Base-by-base conservation (phyloP, 2,888 invertebrate species). In the Athetis lepigone region DNA sequence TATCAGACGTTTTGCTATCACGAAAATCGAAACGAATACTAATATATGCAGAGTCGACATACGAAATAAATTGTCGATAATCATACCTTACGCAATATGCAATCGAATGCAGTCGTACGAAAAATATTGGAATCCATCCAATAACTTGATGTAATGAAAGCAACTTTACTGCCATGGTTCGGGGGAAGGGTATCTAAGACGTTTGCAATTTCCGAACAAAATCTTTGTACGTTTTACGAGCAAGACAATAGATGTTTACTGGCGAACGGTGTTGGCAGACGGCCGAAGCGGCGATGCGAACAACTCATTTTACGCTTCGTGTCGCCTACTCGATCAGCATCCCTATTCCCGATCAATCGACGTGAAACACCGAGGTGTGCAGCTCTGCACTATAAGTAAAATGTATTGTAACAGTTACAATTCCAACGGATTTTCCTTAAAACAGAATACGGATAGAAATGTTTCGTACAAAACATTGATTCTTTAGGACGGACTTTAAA, bases 121-220 rank as follows among this genome's bases (percentile, higher is more conserved):
- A 88, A 92, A 92, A 91, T 92, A 91, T 94, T 94, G 94, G 93
- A 94, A 88, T 85, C 86, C 79, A 81, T 93, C 94, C 94, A 94
- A 94, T 92, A 92, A 90, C 85, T 90, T 88, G 86, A 85, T 88
- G 91, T 92, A 93, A 94, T 93, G 92, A 93, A 93, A 94, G 92
- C 90, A 90, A 92, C 88, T 92, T 90, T 88, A 86, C 90, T 85
- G 86, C 79, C 72, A 81, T 81, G 81, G 84, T 81, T 83, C 85
- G 82, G 84, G 80, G 85, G 60, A 62, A 66, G 65, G 77, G 75
- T 77, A 73, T 79, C 87, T 85, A 88, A 90, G 92, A 91, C 88
- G 89, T 90, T 90, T 85, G 90, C 91, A 89, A 91, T 93, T 92
- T 92, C 90, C 90, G 88, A 89, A 90, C 86, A 88, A 88, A 92